phyloP scores from a whole-genome alignment of 2,113 vertebrate genomes.

The Microcebus ravelobensis region DNA sequence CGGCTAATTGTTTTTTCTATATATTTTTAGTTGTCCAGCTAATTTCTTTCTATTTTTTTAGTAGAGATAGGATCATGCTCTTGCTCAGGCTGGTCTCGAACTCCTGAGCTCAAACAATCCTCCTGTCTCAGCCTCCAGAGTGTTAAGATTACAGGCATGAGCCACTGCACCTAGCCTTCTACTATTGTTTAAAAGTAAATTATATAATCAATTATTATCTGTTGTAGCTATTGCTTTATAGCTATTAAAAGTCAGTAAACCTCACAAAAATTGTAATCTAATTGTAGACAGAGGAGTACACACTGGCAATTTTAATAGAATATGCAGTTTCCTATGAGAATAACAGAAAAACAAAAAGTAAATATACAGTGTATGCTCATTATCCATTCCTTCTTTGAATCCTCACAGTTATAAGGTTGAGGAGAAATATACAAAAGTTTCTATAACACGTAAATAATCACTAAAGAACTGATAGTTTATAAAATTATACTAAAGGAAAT shows the following conservation, averaged over 20 bases:
- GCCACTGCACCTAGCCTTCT: background rate
- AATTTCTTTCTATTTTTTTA: too few species aligned
- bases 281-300: background rate
- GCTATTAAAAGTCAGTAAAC: background rate
- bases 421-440: constrained; percentile 6
- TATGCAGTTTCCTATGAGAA: background rate
- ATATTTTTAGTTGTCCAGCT: too few species aligned
- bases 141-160: too few species aligned
- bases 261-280: constrained; percentile 17
- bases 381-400: constrained; percentile 26
- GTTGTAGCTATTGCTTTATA: background rate
- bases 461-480: constrained; percentile 8
- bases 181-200: background rate
- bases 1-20: too few species aligned
- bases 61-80: too few species aligned
- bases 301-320: constrained; percentile 37
- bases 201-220: background rate
- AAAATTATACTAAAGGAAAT: constrained; percentile 43
- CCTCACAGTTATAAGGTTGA: background rate
- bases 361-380: constrained; percentile 23
- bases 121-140: too few species aligned
- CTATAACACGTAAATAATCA: constrained; percentile 3
- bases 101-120: too few species aligned
- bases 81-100: too few species aligned
- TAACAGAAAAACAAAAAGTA: constrained; percentile 17